Percentiles rank a stretch among this genome's conserved stretches.
Conservation (phyloP, 2,797 vertebrate species). For the Centroberyx gerrardi region DNA sequence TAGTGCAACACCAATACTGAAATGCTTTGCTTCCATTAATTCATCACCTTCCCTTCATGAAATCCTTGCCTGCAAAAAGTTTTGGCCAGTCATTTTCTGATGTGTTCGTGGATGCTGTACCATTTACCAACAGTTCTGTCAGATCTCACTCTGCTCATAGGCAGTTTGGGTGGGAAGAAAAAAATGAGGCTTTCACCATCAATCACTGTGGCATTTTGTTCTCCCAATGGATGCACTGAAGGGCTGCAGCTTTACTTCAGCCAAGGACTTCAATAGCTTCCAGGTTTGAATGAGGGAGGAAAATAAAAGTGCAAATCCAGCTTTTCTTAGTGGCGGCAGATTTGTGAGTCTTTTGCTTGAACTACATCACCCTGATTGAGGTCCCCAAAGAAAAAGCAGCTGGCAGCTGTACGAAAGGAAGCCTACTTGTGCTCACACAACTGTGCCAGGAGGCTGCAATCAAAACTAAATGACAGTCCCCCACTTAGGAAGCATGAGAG, state of each 20-base stretch:
- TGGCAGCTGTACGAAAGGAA: constrained; percentile 74
- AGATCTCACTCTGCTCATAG: constrained; percentile 36
- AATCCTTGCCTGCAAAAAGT: constrained; percentile 11
- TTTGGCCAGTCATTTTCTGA: constrained; percentile 29
- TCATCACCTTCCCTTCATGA: constrained; percentile 17
- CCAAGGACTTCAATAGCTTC: constrained; percentile 74
- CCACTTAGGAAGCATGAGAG: constrained; percentile 63
- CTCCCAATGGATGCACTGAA: constrained; percentile 57
- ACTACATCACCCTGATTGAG: constrained; percentile 74
- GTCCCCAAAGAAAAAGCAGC: constrained; percentile 76
- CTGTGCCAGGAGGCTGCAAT: constrained; percentile 69
- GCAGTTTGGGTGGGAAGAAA: constrained; percentile 21
- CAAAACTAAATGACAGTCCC: constrained; percentile 72
- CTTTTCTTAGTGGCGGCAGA: constrained; percentile 75
- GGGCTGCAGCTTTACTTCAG: constrained; percentile 58
- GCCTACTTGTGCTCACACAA: constrained; percentile 65
- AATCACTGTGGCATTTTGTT: constrained; percentile 70
- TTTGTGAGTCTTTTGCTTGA: constrained; percentile 76
- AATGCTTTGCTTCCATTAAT: constrained; percentile 20
- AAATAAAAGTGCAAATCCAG: constrained; percentile 82
- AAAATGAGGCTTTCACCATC: constrained; percentile 59
- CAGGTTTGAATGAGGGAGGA: constrained; percentile 75
- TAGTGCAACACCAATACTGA: constrained; percentile 3
- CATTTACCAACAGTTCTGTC: constrained; percentile 53
- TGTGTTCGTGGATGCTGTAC: constrained; percentile 43